Percentiles rank a stretch among this genome's conserved stretches.
Evolutionary conservation across 2,113 vertebrate species (phyloP).

Genomic region (Galeopterus variegatus): DNA sequence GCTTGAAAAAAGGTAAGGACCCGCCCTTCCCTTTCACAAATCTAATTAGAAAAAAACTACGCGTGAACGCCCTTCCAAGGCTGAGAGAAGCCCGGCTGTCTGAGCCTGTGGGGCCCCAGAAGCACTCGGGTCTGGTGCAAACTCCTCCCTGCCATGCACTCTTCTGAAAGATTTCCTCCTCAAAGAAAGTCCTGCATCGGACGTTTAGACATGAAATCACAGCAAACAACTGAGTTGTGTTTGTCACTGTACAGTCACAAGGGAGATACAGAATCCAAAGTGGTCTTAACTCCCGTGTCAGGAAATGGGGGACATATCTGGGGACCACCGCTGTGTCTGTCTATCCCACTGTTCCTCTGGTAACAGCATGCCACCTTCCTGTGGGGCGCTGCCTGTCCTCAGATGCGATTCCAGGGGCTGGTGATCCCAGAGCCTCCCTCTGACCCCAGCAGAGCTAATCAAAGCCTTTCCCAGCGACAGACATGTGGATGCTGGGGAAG

Average conservation of each 20-base stretch:
- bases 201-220: accelerated
- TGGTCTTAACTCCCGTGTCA: not conserved
- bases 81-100: not conserved
- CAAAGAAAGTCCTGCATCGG: not conserved
- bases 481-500: accelerated
- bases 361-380: no score
- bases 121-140: not conserved
- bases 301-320: not conserved
- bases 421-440: not conserved
- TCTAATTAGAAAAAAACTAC: no score
- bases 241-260: no score
- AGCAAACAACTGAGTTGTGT: accelerated
- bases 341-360: not conserved
- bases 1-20: not conserved
- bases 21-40: not conserved
- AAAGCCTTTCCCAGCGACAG: not conserved
- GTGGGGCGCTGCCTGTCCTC: not conserved
- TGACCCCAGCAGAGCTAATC: not conserved
- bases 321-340: not conserved
- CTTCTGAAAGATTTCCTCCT: not conserved
- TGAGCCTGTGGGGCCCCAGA: not conserved
- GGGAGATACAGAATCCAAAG: not conserved
- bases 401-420: not conserved
- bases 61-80: accelerated
- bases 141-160: not conserved